phyloP scores from a whole-genome alignment of 2,888 invertebrate species.

The Nematopogon swammerdamellus region DNA sequence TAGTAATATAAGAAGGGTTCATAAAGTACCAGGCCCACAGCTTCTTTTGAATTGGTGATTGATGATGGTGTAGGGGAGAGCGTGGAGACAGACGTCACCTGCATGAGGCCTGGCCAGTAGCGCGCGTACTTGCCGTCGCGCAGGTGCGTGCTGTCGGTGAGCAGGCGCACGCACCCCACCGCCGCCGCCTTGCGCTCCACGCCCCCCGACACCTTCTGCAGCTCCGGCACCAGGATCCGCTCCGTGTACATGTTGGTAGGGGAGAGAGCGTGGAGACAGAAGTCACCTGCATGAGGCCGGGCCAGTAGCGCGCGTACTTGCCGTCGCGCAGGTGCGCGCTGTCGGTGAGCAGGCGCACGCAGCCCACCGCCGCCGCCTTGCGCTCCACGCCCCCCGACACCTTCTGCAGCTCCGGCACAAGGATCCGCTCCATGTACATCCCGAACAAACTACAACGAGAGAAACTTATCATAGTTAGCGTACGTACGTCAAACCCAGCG shows the following conservation, averaged over 20 bases:
- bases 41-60: too few relatives aligned
- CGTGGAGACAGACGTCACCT: too few relatives aligned
- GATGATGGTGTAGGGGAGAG: too few relatives aligned
- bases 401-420: conserved; percentile 83
- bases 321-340: conserved; percentile 58
- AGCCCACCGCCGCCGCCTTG: conserved; percentile 89
- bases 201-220: conserved; percentile 80
- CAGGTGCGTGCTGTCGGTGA: conserved; percentile 73
- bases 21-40: too few relatives aligned
- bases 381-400: conserved; percentile 79
- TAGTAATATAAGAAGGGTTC: too few relatives aligned
- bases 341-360: conserved; percentile 81
- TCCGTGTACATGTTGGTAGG: conserved; percentile 96
- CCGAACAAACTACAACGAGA: conserved; percentile 77
- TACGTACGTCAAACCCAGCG: too few relatives aligned
- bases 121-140: conserved; percentile 53
- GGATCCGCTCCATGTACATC: conserved; percentile 90
- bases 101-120: conserved; percentile 59
- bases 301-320: conserved; percentile 61
- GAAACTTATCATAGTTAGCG: too few relatives aligned
- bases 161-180: conserved; percentile 81
- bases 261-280: too few relatives aligned
- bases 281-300: conserved; percentile 58
- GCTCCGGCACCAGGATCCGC: conserved; percentile 79
- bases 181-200: conserved; percentile 89